Evolutionary conservation across 2,113 vertebrate species (phyloP).

Genomic region (Edolisoma coerulescens): DNA sequence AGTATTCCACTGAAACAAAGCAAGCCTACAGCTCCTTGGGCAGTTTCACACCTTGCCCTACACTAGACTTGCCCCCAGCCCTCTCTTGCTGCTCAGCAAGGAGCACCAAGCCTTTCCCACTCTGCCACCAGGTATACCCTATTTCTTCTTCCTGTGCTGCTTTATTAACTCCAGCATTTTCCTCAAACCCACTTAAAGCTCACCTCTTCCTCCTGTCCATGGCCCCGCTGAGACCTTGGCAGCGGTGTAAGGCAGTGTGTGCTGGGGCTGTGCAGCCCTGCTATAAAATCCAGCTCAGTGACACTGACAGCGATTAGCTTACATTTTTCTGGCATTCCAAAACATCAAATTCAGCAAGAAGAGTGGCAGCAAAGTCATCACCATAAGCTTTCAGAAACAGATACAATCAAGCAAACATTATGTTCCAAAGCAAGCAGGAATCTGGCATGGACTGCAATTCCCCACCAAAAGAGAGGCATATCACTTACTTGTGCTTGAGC

Average conservation of each 20-base stretch:
- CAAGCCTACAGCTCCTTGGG: not conserved
- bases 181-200: not conserved
- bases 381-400: not conserved
- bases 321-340: not conserved
- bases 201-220: not conserved
- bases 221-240: rapidly evolving
- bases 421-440: not conserved
- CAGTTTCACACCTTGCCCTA: not conserved
- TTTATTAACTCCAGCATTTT: not conserved
- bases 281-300: not conserved
- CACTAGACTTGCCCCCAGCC: not conserved
- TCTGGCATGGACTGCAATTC: not conserved
- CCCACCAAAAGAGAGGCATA: not conserved
- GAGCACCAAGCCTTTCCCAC: not conserved
- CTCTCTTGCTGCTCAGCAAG: not conserved
- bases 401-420: not conserved
- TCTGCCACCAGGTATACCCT: not conserved
- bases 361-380: not conserved
- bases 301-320: not conserved
- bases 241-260: rapidly evolving
- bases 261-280: no score
- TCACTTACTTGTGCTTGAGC: conserved; percentile 15
- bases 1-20: not conserved
- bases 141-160: not conserved
- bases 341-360: not conserved